Base-by-base conservation (phyloP, 2,113 vertebrate genomes). In the Piaya cayana region DNA sequence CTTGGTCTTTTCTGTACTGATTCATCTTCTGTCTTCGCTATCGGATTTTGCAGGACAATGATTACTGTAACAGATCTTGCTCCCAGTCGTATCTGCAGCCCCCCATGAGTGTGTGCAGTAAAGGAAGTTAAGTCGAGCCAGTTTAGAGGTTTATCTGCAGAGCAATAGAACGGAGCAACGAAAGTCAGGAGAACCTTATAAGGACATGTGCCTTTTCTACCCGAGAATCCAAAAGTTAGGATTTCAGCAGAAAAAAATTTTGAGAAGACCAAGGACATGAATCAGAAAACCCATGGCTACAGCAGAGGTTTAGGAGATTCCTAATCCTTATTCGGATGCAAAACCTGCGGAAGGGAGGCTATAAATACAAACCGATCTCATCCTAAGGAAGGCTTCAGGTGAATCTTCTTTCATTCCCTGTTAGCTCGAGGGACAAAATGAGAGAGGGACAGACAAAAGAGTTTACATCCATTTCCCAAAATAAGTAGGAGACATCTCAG, bases 321-420 rank as follows among this genome's bases (percentile, higher is more conserved):
- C 82, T 85, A 84, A 68, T 68, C 74, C 80, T 93, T 87, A 93
- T 71, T 85, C n/a, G 18, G 87, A 92, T 58, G 63, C 53, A 92
- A 83, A 91, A 93, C 15, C 14, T 56, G 62, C 10, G 16, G 90
- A 90, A 49, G 49, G 20, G 21, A 70, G 55, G 42, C 77, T 94
- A 93, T 88, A 85, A 94, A 88, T 83, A 91, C 76, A 70, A 60
- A 75, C 85, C 80, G 81, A 96, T 77, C 47, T 91, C 86, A 93
- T 62, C 68, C 22, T 49, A 92, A 58, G 72, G 45, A 92, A 93
- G 71, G 86, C 45, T 93, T 75, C 88, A 96, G 94, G 91, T 95
- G 75, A 82, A 79, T 53, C 81, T 88, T 95, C 39, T 88, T 95
- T 79, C 36, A 65, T 88, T 81, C 93, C 86, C 87, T 79, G 53